These are phyloP conservation scores for Oxycera nigricornis DNA, from an alignment of 2,888 invertebrate genomes.

Conservation along the genomic window DNA sequence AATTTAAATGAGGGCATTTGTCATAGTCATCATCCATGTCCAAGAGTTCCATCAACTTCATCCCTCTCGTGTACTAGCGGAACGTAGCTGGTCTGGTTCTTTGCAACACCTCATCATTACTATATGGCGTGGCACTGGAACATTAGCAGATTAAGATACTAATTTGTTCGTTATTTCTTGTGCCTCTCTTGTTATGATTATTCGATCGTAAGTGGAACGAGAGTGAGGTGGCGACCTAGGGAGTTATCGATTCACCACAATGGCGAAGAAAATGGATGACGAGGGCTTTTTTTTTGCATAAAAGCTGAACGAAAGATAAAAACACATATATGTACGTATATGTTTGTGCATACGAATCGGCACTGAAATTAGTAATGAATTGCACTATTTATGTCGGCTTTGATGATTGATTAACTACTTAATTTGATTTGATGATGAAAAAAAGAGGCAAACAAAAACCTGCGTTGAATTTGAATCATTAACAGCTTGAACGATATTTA, in stretches of 20 bases:
- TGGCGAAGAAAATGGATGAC: neutral
- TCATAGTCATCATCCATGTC: neutral
- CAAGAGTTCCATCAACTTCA: neutral
- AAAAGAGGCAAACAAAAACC: no score
- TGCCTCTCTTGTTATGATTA: neutral
- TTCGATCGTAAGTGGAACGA: neutral
- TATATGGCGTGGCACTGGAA: neutral
- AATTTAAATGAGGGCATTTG: neutral
- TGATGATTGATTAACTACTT: neutral
- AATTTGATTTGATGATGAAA: neutral
- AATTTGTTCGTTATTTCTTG: slow-evolving; percentile 2
- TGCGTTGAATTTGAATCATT: no score
- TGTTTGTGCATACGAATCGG: neutral
- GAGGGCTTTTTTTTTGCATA: neutral
- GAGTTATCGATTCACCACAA: neutral
- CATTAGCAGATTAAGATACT: slow-evolving; percentile 6
- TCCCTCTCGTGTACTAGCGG: neutral
- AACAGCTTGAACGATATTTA: no score
- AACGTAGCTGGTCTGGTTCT: no score
- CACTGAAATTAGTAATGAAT: neutral
- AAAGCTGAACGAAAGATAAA: neutral
- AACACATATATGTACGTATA: neutral
- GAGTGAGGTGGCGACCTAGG: neutral
- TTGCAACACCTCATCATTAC: neutral
- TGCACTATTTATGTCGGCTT: neutral